Evolutionary conservation across 2,888 invertebrate species (phyloP).

Genomic region (Apamea crenata): DNA sequence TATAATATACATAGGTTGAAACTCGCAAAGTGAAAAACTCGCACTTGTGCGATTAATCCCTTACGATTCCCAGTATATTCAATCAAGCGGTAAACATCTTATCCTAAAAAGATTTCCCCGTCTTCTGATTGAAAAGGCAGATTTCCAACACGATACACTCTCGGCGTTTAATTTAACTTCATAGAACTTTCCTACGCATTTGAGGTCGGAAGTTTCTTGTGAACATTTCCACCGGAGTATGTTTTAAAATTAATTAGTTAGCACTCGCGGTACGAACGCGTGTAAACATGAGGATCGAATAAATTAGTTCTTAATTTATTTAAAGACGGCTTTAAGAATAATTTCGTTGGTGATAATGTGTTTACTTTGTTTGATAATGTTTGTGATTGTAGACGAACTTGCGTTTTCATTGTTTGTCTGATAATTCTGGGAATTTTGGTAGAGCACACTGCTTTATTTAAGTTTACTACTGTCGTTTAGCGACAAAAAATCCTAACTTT

Average conservation of each 20-base stretch:
- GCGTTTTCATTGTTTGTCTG: conserved; percentile 21
- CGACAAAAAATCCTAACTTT: no score
- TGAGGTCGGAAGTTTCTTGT: conserved; percentile 57
- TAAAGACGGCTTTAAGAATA: conserved; percentile 36
- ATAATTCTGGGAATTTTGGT: conserved; percentile 6
- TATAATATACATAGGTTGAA: neutral
- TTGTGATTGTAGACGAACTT: conserved; percentile 18
- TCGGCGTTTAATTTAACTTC: conserved; percentile 72
- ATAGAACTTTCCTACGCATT: conserved; percentile 57
- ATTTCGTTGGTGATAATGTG: conserved; percentile 35
- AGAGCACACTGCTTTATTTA: neutral
- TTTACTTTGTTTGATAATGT: conserved; percentile 40
- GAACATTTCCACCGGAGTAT: conserved; percentile 53
- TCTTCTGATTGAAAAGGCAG: conserved; percentile 47
- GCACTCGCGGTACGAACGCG: conserved; percentile 18
- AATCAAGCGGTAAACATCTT: neutral
- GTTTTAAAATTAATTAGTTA: conserved; percentile 66
- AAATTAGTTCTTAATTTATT: conserved; percentile 57
- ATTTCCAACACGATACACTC: conserved; percentile 61
- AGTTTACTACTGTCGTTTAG: no score
- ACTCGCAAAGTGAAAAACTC: no score
- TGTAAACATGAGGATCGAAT: conserved; percentile 56
- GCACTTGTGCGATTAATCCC: neutral
- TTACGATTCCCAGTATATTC: neutral
- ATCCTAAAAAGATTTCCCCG: conserved; percentile 8